A percentile compares a stretch with the other conserved stretches of the same genome.
Conservation (phyloP, 1,140 invertebrate species). For the Tetramorium parvispinum region DNA sequence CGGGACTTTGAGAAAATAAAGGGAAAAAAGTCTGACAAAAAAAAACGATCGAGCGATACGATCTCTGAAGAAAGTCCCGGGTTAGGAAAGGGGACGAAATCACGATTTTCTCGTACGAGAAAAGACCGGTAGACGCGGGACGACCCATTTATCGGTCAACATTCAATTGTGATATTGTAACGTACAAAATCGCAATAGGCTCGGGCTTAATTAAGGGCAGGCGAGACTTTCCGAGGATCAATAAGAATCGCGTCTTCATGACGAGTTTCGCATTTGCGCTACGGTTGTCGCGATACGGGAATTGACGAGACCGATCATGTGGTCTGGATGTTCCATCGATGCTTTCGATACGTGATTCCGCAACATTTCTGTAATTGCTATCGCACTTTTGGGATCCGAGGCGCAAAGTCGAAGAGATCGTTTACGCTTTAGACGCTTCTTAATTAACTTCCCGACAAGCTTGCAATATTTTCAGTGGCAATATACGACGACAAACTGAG, state of each 20-base stretch:
- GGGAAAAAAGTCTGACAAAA: background rate
- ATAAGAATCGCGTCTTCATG: slow-evolving; percentile 41
- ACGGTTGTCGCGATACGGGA: background rate
- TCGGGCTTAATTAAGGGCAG: slow-evolving; percentile 61
- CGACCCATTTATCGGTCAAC: slow-evolving; percentile 78
- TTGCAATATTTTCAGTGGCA: background rate
- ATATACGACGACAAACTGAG: background rate
- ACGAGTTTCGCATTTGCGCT: slow-evolving; percentile 30
- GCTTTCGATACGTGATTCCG: background rate
- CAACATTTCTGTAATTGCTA: background rate
- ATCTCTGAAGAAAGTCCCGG: background rate
- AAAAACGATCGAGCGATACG: too few relatives aligned
- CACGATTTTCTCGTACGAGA: background rate
- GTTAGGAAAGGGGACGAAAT: background rate
- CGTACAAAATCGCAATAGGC: slow-evolving; percentile 83
- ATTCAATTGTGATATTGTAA: slow-evolving; percentile 84
- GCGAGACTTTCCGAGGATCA: slow-evolving; percentile 11
- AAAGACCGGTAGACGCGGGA: slow-evolving; percentile 35
- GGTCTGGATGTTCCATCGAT: background rate
- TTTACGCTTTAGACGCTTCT: background rate
- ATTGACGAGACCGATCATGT: slow-evolving; percentile 12
- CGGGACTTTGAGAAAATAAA: background rate
- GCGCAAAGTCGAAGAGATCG: background rate
- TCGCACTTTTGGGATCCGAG: background rate
- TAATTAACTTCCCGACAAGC: background rate